A percentile compares a stretch with the other conserved stretches of the same genome.
Evolutionary conservation across 2,113 vertebrate species (phyloP).

Genomic region (Calypte anna): DNA sequence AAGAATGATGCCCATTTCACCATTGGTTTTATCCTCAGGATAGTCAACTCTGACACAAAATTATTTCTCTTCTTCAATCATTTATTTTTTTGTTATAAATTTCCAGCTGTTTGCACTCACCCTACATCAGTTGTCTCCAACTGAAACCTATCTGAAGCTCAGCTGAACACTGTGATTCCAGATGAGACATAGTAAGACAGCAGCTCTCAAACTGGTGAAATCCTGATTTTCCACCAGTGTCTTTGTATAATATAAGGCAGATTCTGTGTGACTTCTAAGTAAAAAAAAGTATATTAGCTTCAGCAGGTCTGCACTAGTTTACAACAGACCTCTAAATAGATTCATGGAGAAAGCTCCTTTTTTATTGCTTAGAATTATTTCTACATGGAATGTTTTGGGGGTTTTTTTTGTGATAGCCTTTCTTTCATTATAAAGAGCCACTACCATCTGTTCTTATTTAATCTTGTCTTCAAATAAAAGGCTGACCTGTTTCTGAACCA

Average conservation of each 20-base stretch:
- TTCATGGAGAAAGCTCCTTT: neutral
- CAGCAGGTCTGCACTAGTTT: neutral
- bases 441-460: neutral
- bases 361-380: conserved; percentile 46
- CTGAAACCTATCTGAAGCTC: neutral
- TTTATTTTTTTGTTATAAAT: neutral
- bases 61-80: neutral
- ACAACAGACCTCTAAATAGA: neutral
- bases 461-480: neutral
- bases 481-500: neutral
- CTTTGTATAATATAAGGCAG: neutral
- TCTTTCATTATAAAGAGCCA: neutral
- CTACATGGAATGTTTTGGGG: neutral
- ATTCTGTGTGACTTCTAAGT: neutral
- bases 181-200: neutral
- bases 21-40: neutral
- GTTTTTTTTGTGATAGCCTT: neutral
- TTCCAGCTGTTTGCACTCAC: neutral
- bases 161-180: neutral
- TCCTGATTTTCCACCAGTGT: neutral
- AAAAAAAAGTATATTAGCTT: neutral
- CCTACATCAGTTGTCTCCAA: neutral
- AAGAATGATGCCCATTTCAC: neutral
- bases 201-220: neutral
- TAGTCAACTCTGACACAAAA: neutral